Base-by-base conservation (phyloP, 1,140 invertebrate genomes). In the Rhagoletis pomonella region DNA sequence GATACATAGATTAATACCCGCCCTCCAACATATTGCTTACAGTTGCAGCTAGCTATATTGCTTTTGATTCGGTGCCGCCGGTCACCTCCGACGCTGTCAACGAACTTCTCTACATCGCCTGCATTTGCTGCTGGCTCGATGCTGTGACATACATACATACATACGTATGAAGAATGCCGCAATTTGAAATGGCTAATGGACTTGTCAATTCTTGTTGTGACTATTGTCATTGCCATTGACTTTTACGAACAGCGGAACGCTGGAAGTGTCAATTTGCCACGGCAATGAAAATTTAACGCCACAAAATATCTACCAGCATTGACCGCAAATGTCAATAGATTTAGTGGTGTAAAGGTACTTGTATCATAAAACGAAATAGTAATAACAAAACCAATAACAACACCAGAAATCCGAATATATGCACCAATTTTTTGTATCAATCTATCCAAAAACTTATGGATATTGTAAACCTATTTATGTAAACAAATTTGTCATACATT, bases 141-240 rank as follows among this genome's bases (percentile, higher is more conserved):
- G n/a, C 3, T 81, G 9, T 58, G 73, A 58, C 50, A 81, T 50
- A n/a, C n/a, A n/a, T n/a, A n/a, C n/a, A n/a, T n/a, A n/a, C n/a
- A n/a, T n/a, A n/a, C n/a, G n/a, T n/a, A 81, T 81, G 3, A 9
- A 29, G n/a, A 29, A 19, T 81, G 2, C 17, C 44, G 17, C 47
- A 47, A 47, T 50, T 81, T 29, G 73, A 81, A 81, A 81, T 55
- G 47, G 44, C 12, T 81, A 81, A 81, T 81, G 73, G 73, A 81
- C 73, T 81, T 81, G 73, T 81, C 73, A 55, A 81, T 81, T 81
- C 47, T n/a, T 81, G 73, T 81, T 81, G 73, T 19, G 44, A 81
- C 73, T 12, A 12, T 81, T 81, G 47, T 58, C 73, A 81, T 58
- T 81, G 73, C 73, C 73, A 81, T 81, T 81, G 73, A 77, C 47